These are phyloP conservation scores for Styela plicata DNA, from an alignment of 23 tunicate species.

Conservation along the genomic window DNA sequence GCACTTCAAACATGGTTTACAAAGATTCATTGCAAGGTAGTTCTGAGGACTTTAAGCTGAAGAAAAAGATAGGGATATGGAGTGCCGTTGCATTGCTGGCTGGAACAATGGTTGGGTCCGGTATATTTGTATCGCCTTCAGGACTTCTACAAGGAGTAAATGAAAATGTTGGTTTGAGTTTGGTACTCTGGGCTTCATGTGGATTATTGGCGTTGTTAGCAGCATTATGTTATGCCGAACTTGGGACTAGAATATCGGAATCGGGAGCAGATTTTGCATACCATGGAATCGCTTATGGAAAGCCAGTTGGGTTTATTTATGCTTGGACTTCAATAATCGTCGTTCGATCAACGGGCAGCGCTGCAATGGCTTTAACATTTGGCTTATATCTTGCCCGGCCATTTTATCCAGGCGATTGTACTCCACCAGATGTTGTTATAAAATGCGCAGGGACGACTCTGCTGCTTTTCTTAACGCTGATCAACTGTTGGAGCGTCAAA, in stretches of 20 bases:
- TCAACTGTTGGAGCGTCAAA: conserved; percentile 60
- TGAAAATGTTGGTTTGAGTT: conserved; percentile 71
- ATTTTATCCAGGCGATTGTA: conserved; percentile 53
- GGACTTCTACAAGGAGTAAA: conserved; percentile 66
- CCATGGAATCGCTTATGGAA: conserved; percentile 35
- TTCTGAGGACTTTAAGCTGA: conserved; percentile 47
- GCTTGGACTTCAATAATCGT: conserved; percentile 60
- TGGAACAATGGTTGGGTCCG: conserved; percentile 90
- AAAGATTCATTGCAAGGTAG: no score
- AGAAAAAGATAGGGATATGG: conserved; percentile 49
- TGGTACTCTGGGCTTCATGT: conserved; percentile 78
- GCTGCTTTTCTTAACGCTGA: conserved; percentile 17
- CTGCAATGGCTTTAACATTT: conserved; percentile 74
- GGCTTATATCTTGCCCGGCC: conserved; percentile 55
- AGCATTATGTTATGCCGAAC: conserved; percentile 67
- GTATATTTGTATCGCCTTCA: conserved; percentile 76
- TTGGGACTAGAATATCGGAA: conserved; percentile 45
- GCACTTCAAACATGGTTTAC: no score
- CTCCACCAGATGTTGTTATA: conserved; percentile 40
- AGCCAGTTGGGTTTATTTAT: conserved; percentile 53
- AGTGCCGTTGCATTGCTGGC: conserved; percentile 43
- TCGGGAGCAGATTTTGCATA: conserved; percentile 80
- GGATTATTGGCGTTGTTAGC: conserved; percentile 52
- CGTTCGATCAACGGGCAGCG: conserved; percentile 43
- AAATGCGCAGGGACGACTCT: conserved; percentile 41